phyloP scores from a whole-genome alignment of 2,113 vertebrate genomes.

The Myotis davidii region DNA sequence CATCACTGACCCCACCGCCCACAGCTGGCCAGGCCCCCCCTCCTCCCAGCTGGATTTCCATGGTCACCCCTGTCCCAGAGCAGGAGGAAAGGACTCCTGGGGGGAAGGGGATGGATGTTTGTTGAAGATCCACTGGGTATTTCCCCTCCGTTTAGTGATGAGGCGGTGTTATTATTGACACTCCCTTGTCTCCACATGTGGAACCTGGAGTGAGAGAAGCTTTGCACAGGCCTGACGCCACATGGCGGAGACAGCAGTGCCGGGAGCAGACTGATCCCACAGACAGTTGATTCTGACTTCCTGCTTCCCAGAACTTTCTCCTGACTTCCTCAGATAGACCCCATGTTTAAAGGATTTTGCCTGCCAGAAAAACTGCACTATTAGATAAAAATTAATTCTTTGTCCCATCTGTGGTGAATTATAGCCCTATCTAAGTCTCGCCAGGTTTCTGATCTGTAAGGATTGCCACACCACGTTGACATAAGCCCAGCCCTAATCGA shows the following conservation, averaged over 20 bases:
- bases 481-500: background rate
- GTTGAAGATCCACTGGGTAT: background rate
- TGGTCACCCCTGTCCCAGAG: background rate
- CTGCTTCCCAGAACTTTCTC: background rate
- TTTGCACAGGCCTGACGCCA: background rate
- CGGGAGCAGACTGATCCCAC: background rate
- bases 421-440: background rate
- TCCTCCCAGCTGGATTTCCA: background rate
- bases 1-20: background rate
- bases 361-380: background rate
- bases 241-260: background rate
- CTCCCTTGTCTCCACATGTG: background rate
- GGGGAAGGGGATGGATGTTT: background rate
- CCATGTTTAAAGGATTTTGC: background rate
- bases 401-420: constrained; percentile 22
- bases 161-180: background rate
- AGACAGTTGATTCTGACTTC: background rate
- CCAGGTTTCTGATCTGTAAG: constrained; percentile 5
- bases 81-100: background rate
- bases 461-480: background rate
- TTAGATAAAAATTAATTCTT: constrained; percentile 55
- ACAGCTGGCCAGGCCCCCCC: background rate
- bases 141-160: background rate
- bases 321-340: background rate
- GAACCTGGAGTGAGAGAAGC: background rate